Conservation (phyloP, 2,113 vertebrate genomes). For the Uropsilus gracilis region DNA sequence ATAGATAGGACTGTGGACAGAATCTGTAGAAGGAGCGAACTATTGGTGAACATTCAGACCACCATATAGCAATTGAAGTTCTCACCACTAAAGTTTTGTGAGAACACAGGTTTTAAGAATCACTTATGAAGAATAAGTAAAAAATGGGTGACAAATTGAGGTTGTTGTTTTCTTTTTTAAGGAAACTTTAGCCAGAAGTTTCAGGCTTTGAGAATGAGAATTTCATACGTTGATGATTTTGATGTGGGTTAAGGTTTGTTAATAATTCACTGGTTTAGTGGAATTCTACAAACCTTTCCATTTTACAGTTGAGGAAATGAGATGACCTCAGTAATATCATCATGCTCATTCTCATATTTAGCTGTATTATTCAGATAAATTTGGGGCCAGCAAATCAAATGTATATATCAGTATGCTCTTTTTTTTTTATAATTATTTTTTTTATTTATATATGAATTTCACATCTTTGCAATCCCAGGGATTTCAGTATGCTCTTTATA, state of each 20-base stretch:
- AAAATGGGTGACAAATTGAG: not conserved
- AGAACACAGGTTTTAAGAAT: not conserved
- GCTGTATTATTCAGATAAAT: not conserved
- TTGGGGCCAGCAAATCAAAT: not conserved
- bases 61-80: not conserved
- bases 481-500: not conserved
- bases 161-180: slow-evolving; percentile 4
- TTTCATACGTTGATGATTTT: slow-evolving; percentile 4
- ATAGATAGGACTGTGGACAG: not conserved
- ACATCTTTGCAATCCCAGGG: no score
- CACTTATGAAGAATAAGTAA: not conserved
- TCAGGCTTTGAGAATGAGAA: not conserved
- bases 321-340: not conserved
- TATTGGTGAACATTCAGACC: not conserved
- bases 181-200: not conserved
- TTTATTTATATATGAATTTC: no score
- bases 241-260: not conserved
- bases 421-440: no score
- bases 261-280: not conserved
- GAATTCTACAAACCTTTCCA: not conserved
- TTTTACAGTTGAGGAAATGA: not conserved
- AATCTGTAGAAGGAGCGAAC: not conserved
- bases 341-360: not conserved
- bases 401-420: not conserved
- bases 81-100: not conserved